Percentiles rank a stretch among this genome's conserved stretches.
Conservation (phyloP, 2,797 vertebrate genomes). For the Epinephelus coioides region DNA sequence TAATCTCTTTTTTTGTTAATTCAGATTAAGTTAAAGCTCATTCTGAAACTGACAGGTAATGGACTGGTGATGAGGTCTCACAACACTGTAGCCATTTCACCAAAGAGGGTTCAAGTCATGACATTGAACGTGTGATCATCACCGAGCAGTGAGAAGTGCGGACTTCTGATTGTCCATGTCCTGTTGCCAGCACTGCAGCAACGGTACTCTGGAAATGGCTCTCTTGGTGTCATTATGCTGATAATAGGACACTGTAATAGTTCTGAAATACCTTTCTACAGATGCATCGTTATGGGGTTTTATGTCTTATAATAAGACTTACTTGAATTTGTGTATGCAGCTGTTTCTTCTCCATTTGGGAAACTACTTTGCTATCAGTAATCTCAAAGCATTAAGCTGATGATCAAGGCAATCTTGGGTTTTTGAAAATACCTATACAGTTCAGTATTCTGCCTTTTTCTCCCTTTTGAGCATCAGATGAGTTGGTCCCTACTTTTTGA, state of each 20-base stretch:
- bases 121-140: slow-evolving; percentile 56
- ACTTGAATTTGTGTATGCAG: slow-evolving; percentile 88
- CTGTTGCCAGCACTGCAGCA: slow-evolving; percentile 67
- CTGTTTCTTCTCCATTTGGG: slow-evolving; percentile 84
- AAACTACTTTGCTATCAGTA: slow-evolving; percentile 82
- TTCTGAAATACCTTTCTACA: slow-evolving; percentile 82
- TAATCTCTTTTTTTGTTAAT: slow-evolving; percentile 47
- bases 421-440: slow-evolving; percentile 80
- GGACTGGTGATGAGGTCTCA: slow-evolving; percentile 67
- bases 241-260: slow-evolving; percentile 86
- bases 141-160: slow-evolving; percentile 52
- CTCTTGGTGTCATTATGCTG: slow-evolving; percentile 78
- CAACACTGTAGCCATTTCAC: slow-evolving; percentile 78
- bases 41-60: slow-evolving; percentile 72
- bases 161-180: slow-evolving; percentile 75
- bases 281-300: slow-evolving; percentile 81
- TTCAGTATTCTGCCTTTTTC: slow-evolving; percentile 85
- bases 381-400: slow-evolving; percentile 82
- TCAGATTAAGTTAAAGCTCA: slow-evolving; percentile 66
- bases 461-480: slow-evolving; percentile 57
- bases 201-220: slow-evolving; percentile 78
- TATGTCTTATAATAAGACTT: slow-evolving; percentile 93
- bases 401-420: slow-evolving; percentile 80
- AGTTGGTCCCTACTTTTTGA: slow-evolving; percentile 68
- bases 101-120: slow-evolving; percentile 75